phyloP scores from a whole-genome alignment of 2,113 vertebrate genomes.

The Solenodon paradoxus region DNA sequence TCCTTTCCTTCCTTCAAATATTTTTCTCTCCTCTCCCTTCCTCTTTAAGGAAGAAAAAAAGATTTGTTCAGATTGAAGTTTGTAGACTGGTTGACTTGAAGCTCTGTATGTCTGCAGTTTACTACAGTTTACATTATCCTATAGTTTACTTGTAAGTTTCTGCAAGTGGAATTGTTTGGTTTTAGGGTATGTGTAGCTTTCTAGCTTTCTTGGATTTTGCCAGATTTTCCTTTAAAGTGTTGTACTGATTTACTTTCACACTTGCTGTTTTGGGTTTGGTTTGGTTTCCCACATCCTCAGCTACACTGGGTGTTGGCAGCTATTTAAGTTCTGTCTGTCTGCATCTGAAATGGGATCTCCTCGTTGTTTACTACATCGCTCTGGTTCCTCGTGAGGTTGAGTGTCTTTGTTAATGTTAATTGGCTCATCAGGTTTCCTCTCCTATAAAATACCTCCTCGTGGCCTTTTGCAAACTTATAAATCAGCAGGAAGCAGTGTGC shows the following conservation, averaged over 20 bases:
- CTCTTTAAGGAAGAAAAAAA: no score
- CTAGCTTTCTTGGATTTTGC: neutral
- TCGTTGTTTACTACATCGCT: neutral
- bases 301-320: neutral
- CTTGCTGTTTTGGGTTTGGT: neutral
- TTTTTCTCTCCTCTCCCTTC: no score
- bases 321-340: neutral
- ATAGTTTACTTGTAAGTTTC: neutral
- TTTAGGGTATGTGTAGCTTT: neutral
- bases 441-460: neutral
- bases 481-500: neutral
- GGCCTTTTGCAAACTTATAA: neutral
- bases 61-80: neutral
- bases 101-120: neutral
- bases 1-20: no score
- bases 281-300: neutral
- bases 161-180: neutral
- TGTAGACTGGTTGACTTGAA: neutral
- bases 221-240: neutral
- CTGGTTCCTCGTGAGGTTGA: neutral
- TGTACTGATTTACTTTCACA: neutral
- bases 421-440: neutral
- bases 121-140: no score
- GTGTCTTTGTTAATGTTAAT: neutral
- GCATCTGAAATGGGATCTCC: neutral